Base-by-base conservation (phyloP, 2,113 vertebrate species). In the Halcyon malimbica region DNA sequence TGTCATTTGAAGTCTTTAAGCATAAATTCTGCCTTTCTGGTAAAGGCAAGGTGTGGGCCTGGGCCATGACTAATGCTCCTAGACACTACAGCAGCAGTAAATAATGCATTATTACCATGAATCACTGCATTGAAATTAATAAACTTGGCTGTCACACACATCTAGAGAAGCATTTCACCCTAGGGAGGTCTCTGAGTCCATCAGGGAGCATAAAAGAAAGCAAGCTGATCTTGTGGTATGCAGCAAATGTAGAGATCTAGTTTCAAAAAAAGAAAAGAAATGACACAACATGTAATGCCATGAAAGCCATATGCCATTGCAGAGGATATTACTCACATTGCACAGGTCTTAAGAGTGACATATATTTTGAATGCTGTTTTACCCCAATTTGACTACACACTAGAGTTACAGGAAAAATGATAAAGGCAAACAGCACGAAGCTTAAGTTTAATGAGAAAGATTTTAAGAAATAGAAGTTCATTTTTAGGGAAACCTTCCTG, bases 201-300 rank as follows among this genome's bases (percentile, higher is more conserved):
- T 59, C 65, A 86, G 2, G 1, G 24, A 87, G 42, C 64, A 33
- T 44, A 51, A 10, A 60, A 68, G 67, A 87, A 82, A 71, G 83
- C 53, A 83, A 89, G 33, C 0, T 79, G 80, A 75, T 94, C 69
- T 70, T n/a, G 33, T 78, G 73, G 62, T 53, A 94, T 89, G 93
- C 51, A 89, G 39, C 69, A 75, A 96, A 87, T 79, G 42, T 64
- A 92, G 89, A 97, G 93, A 94, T 75, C 33, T 56, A 56, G 69
- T 84, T 96, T 94, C 69, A 78, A 71, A 96, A 95, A 95, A 94
- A 71, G 54, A 76, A 77, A 93, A 92, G 50, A 94, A 93, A 64
- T 53, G 39, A 57, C 76, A 62, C 64, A 92, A 68, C 33, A 23
- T 16, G 29, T 56, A 92, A 60, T 41, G 33, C 87, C 77, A 39